Percentiles rank a stretch among this genome's conserved stretches.
Evolutionary conservation across 2,113 vertebrate genomes (phyloP).

Genomic region (Hyla sarda): DNA sequence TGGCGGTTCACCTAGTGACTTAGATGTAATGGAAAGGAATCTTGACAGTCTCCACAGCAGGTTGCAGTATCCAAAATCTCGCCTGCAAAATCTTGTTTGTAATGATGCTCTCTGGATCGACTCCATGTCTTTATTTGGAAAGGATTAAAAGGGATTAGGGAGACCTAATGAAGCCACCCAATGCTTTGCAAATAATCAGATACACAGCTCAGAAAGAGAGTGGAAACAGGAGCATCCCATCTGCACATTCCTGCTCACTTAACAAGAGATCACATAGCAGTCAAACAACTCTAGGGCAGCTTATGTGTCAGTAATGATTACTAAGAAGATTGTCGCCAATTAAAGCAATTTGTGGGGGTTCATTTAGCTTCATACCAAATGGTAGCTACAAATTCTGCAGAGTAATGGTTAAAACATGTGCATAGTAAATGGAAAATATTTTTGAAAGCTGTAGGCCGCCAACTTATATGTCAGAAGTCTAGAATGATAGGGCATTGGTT

Average conservation of each 20-base stretch:
- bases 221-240: constrained; percentile 22
- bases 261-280: constrained; percentile 40
- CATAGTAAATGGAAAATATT: not conserved
- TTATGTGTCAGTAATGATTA: constrained; percentile 48
- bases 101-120: constrained; percentile 33
- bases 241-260: constrained; percentile 38
- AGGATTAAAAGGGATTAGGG: constrained; percentile 57
- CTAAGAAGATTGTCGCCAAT: constrained; percentile 29
- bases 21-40: not conserved
- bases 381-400: not conserved
- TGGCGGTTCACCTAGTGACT: too few species aligned
- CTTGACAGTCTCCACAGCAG: constrained; percentile 8
- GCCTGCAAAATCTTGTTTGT: constrained; percentile 14
- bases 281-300: constrained; percentile 47
- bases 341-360: constrained; percentile 47
- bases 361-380: constrained; percentile 24
- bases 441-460: not conserved
- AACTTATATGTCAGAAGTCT: not conserved
- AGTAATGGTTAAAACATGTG: not conserved
- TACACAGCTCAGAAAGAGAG: constrained; percentile 9
- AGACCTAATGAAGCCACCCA: constrained; percentile 43
- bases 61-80: constrained; percentile 17
- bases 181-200: constrained; percentile 46
- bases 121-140: constrained; percentile 49
- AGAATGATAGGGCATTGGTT: not conserved